These are phyloP conservation scores for Drosophila affinis DNA, from an alignment of 2,888 invertebrate species.

Conservation along the genomic window DNA sequence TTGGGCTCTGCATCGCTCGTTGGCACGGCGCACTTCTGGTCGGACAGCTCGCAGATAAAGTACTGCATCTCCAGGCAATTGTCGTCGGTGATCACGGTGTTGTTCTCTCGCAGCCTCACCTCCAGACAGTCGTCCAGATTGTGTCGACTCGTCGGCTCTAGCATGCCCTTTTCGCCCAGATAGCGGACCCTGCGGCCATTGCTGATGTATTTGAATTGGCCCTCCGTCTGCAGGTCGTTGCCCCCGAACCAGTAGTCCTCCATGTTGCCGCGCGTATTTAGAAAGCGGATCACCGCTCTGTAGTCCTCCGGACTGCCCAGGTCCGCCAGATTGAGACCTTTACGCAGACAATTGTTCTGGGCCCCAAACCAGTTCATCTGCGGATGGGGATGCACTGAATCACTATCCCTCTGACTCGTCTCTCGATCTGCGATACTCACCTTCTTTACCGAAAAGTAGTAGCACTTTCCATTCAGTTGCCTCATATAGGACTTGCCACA, in stretches of 20 bases:
- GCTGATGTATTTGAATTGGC: conserved; percentile 60
- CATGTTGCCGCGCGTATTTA: conserved; percentile 39
- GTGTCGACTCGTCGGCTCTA: conserved; percentile 55
- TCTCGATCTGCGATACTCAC: conserved; percentile 11
- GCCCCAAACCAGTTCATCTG: conserved; percentile 69
- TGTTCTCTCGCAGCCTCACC: conserved; percentile 49
- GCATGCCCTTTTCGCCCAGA: conserved; percentile 26
- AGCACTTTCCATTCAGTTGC: conserved; percentile 56
- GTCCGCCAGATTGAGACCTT: conserved; percentile 57
- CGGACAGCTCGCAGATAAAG: conserved; percentile 50
- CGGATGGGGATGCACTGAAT: conserved; percentile 7
- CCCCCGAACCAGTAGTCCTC: conserved; percentile 69
- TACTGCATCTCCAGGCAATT: conserved; percentile 61
- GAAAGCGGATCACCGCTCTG: conserved; percentile 32
- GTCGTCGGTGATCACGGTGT: conserved; percentile 52
- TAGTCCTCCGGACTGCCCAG: conserved; percentile 46
- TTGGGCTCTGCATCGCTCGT: background rate
- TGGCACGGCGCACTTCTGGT: conserved; percentile 44
- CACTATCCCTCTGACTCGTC: background rate
- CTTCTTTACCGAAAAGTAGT: conserved; percentile 57
- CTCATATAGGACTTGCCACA: conserved; percentile 54
- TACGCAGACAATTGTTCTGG: conserved; percentile 66
- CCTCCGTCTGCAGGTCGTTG: conserved; percentile 62
- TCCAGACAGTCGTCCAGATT: conserved; percentile 68
- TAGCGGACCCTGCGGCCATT: conserved; percentile 48